Evolutionary conservation across 2,888 invertebrate genomes (phyloP).

Genomic region (Lasioglossum lativentre): DNA sequence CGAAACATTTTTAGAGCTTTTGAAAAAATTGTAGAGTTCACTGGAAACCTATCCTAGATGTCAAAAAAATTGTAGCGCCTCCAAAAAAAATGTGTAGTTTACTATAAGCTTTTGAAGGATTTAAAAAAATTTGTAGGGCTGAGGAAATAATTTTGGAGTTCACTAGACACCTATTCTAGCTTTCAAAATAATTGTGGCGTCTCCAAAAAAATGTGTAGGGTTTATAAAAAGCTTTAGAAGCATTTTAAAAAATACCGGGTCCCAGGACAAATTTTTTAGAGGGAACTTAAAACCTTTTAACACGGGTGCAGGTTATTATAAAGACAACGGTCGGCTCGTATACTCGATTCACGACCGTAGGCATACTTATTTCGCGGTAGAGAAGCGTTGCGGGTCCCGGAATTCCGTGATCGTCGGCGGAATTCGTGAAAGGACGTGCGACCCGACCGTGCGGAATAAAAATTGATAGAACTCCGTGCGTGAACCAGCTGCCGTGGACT

Average conservation of each 20-base stretch:
- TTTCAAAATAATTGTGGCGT: too few species aligned
- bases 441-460: constrained; percentile 32
- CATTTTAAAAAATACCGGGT: neutral
- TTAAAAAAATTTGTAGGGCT: too few species aligned
- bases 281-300: neutral
- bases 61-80: too few species aligned
- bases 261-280: neutral
- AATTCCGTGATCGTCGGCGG: neutral
- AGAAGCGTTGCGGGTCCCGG: neutral
- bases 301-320: neutral
- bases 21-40: too few species aligned
- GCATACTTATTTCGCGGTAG: neutral
- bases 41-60: too few species aligned
- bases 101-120: too few species aligned
- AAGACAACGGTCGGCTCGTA: neutral
- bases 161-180: too few species aligned
- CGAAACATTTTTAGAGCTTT: too few species aligned
- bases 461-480: constrained; percentile 35
- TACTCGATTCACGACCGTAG: neutral
- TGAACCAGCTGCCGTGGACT: neutral
- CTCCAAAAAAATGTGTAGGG: neutral
- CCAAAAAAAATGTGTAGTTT: too few species aligned
- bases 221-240: rapidly evolving
- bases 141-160: too few species aligned
- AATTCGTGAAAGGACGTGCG: neutral